These are phyloP conservation scores for Lerista edwardsae DNA, from an alignment of 2,797 vertebrate genomes.

Conservation along the genomic window DNA sequence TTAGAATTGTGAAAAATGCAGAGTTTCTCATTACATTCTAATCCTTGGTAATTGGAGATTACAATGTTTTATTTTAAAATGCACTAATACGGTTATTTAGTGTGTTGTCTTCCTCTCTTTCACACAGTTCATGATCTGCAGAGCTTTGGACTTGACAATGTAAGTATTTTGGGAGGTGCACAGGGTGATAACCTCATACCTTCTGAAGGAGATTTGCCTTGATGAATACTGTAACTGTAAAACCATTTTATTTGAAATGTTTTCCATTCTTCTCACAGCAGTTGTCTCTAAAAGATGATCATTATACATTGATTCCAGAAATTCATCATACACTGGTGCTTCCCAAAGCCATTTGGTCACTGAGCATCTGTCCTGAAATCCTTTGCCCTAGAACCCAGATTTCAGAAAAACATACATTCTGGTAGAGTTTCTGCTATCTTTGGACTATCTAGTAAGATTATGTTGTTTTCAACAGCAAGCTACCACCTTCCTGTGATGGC, in stretches of 20 bases:
- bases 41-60: background rate
- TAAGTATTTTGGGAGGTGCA: constrained; percentile 74
- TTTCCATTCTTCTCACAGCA: background rate
- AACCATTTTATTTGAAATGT: background rate
- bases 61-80: background rate
- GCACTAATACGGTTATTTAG: background rate
- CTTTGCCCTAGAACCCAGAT: background rate
- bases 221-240: background rate
- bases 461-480: background rate
- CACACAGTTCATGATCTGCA: constrained; percentile 94
- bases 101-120: constrained; percentile 63
- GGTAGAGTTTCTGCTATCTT: background rate
- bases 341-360: background rate
- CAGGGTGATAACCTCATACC: background rate
- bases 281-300: background rate
- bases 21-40: background rate
- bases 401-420: background rate
- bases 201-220: background rate
- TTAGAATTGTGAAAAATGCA: background rate
- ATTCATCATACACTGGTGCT: background rate
- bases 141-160: constrained; percentile 97
- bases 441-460: background rate
- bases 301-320: background rate
- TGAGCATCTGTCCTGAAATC: background rate
- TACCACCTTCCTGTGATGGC: background rate